These are phyloP conservation scores for Anodontia alba DNA, from an alignment of 2,888 invertebrate genomes.

Conservation along the genomic window DNA sequence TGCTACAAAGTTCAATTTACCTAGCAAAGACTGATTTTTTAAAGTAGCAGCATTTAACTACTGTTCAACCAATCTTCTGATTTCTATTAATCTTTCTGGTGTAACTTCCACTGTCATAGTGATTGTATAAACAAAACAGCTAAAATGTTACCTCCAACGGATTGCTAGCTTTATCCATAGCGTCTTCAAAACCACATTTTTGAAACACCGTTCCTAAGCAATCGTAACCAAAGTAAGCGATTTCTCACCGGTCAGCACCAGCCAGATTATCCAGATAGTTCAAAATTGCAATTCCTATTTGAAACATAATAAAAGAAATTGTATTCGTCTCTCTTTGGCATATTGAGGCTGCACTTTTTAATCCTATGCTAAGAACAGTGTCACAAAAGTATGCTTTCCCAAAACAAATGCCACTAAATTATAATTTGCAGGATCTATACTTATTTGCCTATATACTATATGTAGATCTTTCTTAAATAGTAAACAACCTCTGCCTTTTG, in stretches of 20 bases:
- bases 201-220: not conserved
- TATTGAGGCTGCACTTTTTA: not conserved
- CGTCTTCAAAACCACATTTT: not conserved
- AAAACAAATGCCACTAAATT: not conserved
- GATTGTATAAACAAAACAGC: not conserved
- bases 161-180: not conserved
- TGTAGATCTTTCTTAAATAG: too few species aligned
- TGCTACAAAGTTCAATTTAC: not conserved
- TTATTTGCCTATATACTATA: not conserved
- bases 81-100: not conserved
- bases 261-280: not conserved
- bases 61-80: not conserved
- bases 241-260: not conserved
- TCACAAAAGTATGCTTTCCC: not conserved
- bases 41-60: not conserved
- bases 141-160: not conserved
- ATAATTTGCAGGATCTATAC: not conserved
- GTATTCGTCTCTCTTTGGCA: not conserved
- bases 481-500: not conserved
- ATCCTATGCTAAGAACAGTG: not conserved
- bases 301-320: not conserved
- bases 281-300: not conserved
- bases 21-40: not conserved
- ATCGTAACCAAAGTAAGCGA: not conserved
- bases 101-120: not conserved